Base-by-base conservation (phyloP, 2,888 invertebrate species). In the Tetrapedia diversipes region DNA sequence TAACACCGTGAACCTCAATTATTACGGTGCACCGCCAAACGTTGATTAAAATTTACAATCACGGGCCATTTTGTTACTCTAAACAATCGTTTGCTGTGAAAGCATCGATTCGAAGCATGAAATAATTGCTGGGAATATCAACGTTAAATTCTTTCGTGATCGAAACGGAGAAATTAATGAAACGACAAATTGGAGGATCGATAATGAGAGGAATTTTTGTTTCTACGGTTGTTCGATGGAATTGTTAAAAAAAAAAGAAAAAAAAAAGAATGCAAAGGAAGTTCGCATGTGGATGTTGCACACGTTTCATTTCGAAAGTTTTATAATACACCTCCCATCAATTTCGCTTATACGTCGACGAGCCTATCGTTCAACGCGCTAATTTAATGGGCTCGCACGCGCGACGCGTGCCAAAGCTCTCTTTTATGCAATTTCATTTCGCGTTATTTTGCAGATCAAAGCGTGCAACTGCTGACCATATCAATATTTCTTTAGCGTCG, bases 381-480 rank as follows among this genome's bases (percentile, higher is more conserved):
- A 70, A 72, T 71, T 60, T 32, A 53, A 60, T 61, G 53, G 45
- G 11, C 11, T 45, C 16, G 16, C 8, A 41, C 10, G 39, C 22
- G 10, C 45, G 22, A 11, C n/a, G 34, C 29, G 43, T 64, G 51
- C 43, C 22, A 45, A 64, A 74, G 32, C 29, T n/a, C 22, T 29
- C 43, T 59, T 74, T 56, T 22, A 43, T n/a, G 29, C 64, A 45
- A 74, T 60, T 75, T 66, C 59, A 75, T 66, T 60, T 75, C 34
- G 19, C 39, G 39, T 34, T 59, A 60, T 43, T 24, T 75, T 34
- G 59, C 27, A 47, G 53, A 75, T 75, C 59, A 66, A 65, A 75
- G 54, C 59, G 22, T 22, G 6, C 45, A 19, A 39, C 34, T 45
- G 49, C 24, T 14, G 27, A n/a, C 4, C 16, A 24, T 45, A 56